phyloP scores from a whole-genome alignment of 2,797 vertebrate species.

The Nannoperca obscura region DNA sequence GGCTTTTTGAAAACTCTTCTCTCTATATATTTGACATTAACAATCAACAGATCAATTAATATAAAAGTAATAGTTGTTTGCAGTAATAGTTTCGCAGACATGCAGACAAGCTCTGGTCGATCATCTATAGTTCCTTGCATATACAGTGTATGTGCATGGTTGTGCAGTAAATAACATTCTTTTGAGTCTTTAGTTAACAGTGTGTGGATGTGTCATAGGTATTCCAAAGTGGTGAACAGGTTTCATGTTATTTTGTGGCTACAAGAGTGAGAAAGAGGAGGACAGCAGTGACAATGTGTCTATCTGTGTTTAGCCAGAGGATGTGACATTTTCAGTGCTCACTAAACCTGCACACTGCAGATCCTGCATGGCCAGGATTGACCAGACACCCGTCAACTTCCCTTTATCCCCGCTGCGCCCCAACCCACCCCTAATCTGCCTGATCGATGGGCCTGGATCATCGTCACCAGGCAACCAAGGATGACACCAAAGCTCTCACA shows the following conservation, averaged over 20 bases:
- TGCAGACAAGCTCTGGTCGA: background rate
- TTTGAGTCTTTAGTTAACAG: background rate
- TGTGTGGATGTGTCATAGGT: background rate
- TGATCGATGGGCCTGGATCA: conserved; percentile 76
- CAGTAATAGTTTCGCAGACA: background rate
- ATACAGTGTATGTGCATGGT: background rate
- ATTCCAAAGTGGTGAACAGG: background rate
- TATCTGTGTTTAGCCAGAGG: conserved; percentile 16
- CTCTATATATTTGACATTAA: too few species aligned
- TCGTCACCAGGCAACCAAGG: conserved; percentile 81
- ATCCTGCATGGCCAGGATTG: conserved; percentile 44
- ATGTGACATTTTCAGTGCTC: conserved; percentile 68
- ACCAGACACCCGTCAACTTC: conserved; percentile 61
- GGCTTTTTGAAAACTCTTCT: too few species aligned
- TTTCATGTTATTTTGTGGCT: background rate
- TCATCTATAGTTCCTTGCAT: background rate
- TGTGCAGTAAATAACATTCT: background rate
- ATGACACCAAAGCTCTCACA: conserved; percentile 67
- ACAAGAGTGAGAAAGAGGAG: background rate
- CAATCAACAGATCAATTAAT: background rate
- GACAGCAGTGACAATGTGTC: background rate
- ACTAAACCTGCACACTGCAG: conserved; percentile 35
- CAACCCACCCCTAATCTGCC: conserved; percentile 63
- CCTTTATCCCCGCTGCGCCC: conserved; percentile 67
- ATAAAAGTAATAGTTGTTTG: background rate